Conservation (phyloP, 2,113 vertebrate species). For the Callipepla squamata region DNA sequence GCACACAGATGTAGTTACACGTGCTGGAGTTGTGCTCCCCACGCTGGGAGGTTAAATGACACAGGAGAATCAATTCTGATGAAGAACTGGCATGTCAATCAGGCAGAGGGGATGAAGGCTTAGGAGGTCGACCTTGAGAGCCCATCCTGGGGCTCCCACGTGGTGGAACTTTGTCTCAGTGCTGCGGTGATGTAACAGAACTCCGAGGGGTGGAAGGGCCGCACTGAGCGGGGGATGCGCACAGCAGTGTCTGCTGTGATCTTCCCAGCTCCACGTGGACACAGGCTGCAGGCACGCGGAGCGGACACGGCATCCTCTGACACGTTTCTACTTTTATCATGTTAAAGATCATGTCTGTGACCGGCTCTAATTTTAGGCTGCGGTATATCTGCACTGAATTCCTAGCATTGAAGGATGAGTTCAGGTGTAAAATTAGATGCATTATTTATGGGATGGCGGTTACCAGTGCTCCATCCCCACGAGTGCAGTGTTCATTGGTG, state of each 20-base stretch:
- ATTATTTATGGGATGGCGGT: conserved; percentile 53
- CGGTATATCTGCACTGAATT: neutral
- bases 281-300: neutral
- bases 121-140: fast-evolving
- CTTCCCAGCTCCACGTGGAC: neutral
- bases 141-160: no score
- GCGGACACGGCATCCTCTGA: neutral
- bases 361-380: conserved; percentile 52
- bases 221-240: neutral
- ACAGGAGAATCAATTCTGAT: neutral
- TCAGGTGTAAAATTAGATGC: conserved; percentile 64
- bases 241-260: neutral
- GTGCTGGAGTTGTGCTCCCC: fast-evolving
- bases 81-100: neutral
- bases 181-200: neutral
- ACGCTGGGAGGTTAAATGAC: neutral
- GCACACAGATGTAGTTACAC: neutral
- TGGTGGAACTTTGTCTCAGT: neutral
- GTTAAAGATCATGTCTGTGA: neutral
- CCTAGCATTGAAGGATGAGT: neutral
- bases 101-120: no score
- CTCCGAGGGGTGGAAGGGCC: neutral
- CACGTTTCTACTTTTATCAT: neutral
- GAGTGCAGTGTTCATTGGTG: fast-evolving
- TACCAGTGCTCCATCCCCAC: neutral